Conservation (phyloP, 2,888 invertebrate genomes). For the Gymnoscelis rufifasciata region DNA sequence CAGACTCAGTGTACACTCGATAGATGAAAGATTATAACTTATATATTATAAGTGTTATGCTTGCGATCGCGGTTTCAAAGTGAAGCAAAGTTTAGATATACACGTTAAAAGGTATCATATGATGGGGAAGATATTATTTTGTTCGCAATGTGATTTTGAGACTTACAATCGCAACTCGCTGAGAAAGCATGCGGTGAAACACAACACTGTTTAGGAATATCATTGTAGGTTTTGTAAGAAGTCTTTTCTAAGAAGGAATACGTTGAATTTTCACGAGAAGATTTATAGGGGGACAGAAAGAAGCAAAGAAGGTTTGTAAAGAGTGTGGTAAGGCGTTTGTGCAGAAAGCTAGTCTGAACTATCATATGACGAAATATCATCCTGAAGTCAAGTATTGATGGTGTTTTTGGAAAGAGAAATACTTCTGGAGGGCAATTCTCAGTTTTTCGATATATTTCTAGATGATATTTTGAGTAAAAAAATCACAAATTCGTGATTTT, state of each 20-base stretch:
- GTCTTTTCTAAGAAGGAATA: slow-evolving; percentile 56
- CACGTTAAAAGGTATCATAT: too few species aligned
- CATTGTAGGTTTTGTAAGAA: slow-evolving; percentile 53
- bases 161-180: neutral
- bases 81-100: too few species aligned
- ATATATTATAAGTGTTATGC: too few species aligned
- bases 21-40: too few species aligned
- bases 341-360: slow-evolving; percentile 66
- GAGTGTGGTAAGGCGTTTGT: slow-evolving; percentile 64
- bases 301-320: slow-evolving; percentile 53
- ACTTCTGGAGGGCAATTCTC: too few species aligned
- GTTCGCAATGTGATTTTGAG: slow-evolving; percentile 12
- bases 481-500: too few species aligned
- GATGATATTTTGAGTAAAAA: too few species aligned
- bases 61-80: too few species aligned
- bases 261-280: slow-evolving; percentile 50
- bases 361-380: slow-evolving; percentile 66
- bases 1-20: neutral
- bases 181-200: slow-evolving; percentile 5
- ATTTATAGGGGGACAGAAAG: slow-evolving; percentile 67
- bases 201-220: slow-evolving; percentile 5
- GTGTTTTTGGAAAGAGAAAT: too few species aligned
- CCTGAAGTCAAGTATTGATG: slow-evolving; percentile 42
- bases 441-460: too few species aligned
- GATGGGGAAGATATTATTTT: slow-evolving; percentile 19